Evolutionary conservation across 2,888 invertebrate species (phyloP), one percentile per base, ranked within the genome.

Genomic region (Operophtera brumata): DNA sequence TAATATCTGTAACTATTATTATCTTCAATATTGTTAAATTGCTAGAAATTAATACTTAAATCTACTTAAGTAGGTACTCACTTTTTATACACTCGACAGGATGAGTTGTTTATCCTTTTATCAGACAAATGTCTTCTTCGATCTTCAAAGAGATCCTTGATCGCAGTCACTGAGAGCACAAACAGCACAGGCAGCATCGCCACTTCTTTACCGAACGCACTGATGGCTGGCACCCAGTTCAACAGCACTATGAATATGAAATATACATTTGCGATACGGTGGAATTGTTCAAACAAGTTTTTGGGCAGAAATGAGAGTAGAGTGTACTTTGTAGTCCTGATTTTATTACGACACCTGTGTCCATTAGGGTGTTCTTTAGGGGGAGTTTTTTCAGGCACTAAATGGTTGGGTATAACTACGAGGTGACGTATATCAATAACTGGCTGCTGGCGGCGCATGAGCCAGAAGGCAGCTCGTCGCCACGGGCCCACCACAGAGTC

Each of bases 281-380:
- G 98, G 84, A 99, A 98, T 90, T 99, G 99, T 90, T 99, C 98
- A 84, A 98, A 93, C 59, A 99, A 91, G 88, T 99, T 99, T 86
- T 98, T 96, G 54, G 99, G 98, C 77, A 99, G 89, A 89, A 99
- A 99, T 69, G 97, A 97, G 65, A 98, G 90, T 56, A 97, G 77
- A 20, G 97, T 97, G 84, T 99, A 99, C 88, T 99, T 98, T 48
- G 97, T 97, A 82, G 98, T 98, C 82, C 96, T 93, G 77, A 98
- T 95, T 86, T 95, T 93, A 82, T 98, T 98, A 77, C 94, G 92
- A 68, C 95, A 93, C 77, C 94, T 93, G 45, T 92, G 90, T n/a
- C 95, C 95, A 77, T 96, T 97, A 0, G 97, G 96, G 78, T 96
- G 96, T 64, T 94, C 94, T 69, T 94, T 94, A 41, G 92, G 91